Evolutionary conservation across 2,113 vertebrate species (phyloP).

Genomic region (Natator depressus): DNA sequence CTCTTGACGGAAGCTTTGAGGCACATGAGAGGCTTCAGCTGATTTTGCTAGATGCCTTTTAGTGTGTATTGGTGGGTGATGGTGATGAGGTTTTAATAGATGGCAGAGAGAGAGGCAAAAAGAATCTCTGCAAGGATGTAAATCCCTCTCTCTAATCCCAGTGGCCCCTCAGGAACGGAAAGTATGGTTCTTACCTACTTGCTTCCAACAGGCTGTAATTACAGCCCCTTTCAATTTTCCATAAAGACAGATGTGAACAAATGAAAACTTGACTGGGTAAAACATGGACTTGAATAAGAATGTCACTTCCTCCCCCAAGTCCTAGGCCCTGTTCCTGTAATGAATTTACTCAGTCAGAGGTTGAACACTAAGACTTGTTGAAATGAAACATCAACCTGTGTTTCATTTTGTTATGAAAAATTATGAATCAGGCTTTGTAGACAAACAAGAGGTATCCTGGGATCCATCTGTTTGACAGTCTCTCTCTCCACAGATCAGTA

Average conservation of each 20-base stretch:
- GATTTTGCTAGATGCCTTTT: background rate
- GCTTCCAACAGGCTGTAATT: conserved; percentile 58
- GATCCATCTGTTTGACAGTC: background rate
- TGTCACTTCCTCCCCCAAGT: conserved; percentile 13
- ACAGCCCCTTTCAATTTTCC: conserved; percentile 47
- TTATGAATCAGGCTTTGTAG: background rate
- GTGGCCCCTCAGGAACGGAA: background rate
- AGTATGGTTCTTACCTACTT: conserved; percentile 47
- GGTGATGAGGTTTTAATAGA: background rate
- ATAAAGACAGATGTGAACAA: conserved; percentile 39
- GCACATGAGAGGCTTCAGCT: background rate
- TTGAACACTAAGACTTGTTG: conserved; percentile 13
- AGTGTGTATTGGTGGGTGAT: background rate
- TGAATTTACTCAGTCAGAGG: conserved; percentile 7
- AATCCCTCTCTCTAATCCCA: background rate
- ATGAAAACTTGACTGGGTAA: conserved; percentile 39
- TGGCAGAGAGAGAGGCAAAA: background rate
- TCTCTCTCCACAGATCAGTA: background rate
- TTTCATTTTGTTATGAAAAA: conserved; percentile 26
- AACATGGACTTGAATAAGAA: conserved; percentile 46
- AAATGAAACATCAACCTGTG: conserved; percentile 29
- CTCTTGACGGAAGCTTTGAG: background rate
- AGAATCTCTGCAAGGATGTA: background rate
- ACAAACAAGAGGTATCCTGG: background rate
- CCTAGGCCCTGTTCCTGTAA: conserved; percentile 11